Evolutionary conservation across 2,888 invertebrate genomes (phyloP).

Genomic region (Deilephila elpenor): DNA sequence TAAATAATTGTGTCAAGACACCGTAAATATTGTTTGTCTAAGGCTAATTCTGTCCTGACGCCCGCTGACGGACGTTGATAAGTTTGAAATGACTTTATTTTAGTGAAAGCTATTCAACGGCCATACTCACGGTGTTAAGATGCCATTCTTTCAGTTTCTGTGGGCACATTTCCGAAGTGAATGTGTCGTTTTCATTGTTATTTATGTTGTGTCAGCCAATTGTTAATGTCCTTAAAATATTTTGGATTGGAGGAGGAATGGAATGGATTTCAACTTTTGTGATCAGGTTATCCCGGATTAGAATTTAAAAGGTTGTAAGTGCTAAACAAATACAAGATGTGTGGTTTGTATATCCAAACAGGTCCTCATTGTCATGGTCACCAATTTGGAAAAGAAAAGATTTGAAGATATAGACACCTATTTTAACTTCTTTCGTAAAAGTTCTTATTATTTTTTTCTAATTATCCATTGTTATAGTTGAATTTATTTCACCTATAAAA

Average conservation of each 20-base stretch:
- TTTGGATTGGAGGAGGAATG: not conserved
- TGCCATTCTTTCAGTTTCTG: conserved; percentile 26
- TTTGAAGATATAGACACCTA: too few relatives aligned
- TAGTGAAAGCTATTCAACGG: conserved; percentile 41
- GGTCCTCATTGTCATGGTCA: not conserved
- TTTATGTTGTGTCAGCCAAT: conserved; percentile 9
- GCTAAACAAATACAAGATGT: not conserved
- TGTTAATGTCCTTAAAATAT: conserved; percentile 19
- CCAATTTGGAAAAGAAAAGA: too few relatives aligned
- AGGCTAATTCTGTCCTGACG: conserved; percentile 60
- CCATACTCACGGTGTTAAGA: conserved; percentile 18
- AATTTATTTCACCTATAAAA: too few relatives aligned
- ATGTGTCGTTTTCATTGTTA: conserved; percentile 14
- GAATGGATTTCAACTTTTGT: conserved; percentile 14
- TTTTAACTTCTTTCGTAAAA: too few relatives aligned
- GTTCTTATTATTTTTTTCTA: too few relatives aligned
- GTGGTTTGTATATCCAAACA: not conserved
- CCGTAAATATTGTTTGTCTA: conserved; percentile 17
- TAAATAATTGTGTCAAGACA: conserved; percentile 21
- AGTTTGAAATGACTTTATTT: conserved; percentile 54
- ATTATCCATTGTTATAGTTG: too few relatives aligned
- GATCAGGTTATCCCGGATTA: not conserved
- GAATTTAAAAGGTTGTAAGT: not conserved
- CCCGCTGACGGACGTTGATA: conserved; percentile 58
- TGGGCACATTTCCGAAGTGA: conserved; percentile 15